Conservation (phyloP, 92 coral and sea anemone genomes). For the Bergia puertoricense region DNA sequence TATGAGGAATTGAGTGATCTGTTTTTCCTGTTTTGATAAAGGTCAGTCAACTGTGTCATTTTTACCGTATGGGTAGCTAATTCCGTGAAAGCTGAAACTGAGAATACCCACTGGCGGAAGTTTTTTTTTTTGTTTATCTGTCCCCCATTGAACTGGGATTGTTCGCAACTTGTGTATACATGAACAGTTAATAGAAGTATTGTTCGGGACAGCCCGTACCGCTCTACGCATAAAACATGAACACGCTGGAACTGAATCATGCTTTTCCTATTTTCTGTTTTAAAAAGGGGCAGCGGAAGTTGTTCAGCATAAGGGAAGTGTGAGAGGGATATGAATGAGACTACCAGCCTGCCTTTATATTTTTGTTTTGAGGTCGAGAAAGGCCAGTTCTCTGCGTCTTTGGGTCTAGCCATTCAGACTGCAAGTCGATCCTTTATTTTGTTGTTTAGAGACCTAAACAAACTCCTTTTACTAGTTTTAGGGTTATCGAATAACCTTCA, state of each 20-base stretch:
- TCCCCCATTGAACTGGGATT: background rate
- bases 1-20: background rate
- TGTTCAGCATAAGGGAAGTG: background rate
- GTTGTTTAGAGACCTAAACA: too few species aligned
- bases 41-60: background rate
- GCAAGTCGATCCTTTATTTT: background rate
- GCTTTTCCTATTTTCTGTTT: too few species aligned
- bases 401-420: constrained; percentile 8
- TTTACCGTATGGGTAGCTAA: background rate
- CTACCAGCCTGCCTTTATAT: background rate
- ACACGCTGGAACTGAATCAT: too few species aligned
- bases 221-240: too few species aligned
- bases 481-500: too few species aligned
- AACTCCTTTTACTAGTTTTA: background rate
- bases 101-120: background rate
- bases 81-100: constrained; percentile 37
- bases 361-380: background rate
- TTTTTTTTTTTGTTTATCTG: background rate
- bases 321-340: background rate
- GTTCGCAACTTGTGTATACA: background rate
- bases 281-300: background rate
- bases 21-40: constrained; percentile 33
- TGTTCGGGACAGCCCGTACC: too few species aligned
- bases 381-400: background rate
- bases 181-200: background rate